Percentiles rank a stretch among this genome's conserved stretches.
phyloP scores from a whole-genome alignment of 2,797 vertebrate species.

The Myotis daubentonii region DNA sequence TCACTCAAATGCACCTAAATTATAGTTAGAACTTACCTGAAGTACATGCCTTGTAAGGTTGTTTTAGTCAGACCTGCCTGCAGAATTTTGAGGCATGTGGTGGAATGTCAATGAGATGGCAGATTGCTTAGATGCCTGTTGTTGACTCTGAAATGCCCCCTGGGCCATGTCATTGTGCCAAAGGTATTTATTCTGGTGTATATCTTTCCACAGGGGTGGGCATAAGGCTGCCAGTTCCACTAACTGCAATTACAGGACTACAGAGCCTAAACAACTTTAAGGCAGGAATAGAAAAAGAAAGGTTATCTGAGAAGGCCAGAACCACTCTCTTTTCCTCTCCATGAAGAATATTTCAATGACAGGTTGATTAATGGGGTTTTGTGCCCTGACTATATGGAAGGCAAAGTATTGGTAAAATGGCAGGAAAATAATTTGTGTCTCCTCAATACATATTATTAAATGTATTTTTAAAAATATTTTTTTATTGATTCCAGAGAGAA shows the following conservation, averaged over 20 bases:
- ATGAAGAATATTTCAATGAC: neutral
- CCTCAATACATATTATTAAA: neutral
- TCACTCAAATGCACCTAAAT: constrained; percentile 56
- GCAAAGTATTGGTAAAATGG: constrained; percentile 19
- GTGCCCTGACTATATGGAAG: neutral
- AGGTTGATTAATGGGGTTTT: neutral
- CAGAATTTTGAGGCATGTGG: constrained; percentile 52
- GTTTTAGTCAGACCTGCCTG: constrained; percentile 5
- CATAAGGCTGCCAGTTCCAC: neutral
- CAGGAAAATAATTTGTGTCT: constrained; percentile 20
- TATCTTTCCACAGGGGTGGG: neutral
- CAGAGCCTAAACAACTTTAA: constrained; percentile 37
- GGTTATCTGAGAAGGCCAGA: constrained; percentile 36
- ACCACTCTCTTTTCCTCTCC: neutral
- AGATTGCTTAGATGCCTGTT: constrained; percentile 28
- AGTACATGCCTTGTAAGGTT: neutral
- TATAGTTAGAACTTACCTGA: constrained; percentile 57
- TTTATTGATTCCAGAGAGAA: too few species aligned
- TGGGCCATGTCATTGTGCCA: constrained; percentile 30
- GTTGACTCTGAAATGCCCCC: constrained; percentile 50
- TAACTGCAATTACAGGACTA: neutral
- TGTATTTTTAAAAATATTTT: neutral
- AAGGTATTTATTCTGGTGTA: constrained; percentile 44
- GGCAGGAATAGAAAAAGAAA: constrained; percentile 45
- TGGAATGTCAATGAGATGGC: constrained; percentile 19